phyloP scores from a whole-genome alignment of 2,888 invertebrate species.

The Drosophila anomalata region DNA sequence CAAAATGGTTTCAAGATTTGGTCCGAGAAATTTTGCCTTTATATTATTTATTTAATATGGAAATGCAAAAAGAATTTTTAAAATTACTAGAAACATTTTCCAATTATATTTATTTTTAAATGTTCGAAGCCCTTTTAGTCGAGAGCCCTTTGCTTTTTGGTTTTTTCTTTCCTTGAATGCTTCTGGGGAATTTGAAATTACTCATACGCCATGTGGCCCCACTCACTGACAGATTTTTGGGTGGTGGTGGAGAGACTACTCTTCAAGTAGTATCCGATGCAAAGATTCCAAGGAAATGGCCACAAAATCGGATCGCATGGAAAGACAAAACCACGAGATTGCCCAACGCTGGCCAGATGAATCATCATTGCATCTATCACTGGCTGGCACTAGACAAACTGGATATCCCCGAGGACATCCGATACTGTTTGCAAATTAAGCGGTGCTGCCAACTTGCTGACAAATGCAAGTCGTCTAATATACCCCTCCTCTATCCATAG shows the following conservation, averaged over 20 bases:
- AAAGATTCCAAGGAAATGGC: slow-evolving; percentile 32
- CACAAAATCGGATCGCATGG: slow-evolving; percentile 18
- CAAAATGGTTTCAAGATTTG: background rate
- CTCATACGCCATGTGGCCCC: slow-evolving; percentile 68
- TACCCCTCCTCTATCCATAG: background rate
- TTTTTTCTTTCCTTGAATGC: slow-evolving; percentile 6
- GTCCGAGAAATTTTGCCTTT: no score
- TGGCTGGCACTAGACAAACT: slow-evolving; percentile 39
- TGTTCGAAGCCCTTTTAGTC: background rate
- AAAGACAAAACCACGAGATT: slow-evolving; percentile 16
- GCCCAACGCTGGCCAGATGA: slow-evolving; percentile 34
- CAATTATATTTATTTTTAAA: background rate
- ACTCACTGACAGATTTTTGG: slow-evolving; percentile 5
- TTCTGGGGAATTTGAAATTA: slow-evolving; percentile 65
- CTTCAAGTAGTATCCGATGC: slow-evolving; percentile 28
- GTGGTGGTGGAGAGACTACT: slow-evolving; percentile 44
- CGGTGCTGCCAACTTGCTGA: slow-evolving; percentile 67
- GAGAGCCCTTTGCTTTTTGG: background rate
- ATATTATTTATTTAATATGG: background rate
- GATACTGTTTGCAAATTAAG: slow-evolving; percentile 53
- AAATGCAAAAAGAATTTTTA: background rate
- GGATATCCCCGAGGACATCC: slow-evolving; percentile 27
- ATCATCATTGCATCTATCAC: slow-evolving; percentile 39
- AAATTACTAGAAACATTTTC: background rate
- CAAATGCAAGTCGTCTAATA: slow-evolving; percentile 53